Base-by-base conservation (phyloP, 1,140 invertebrate genomes). In the Daktulosphaira vitifoliae region DNA sequence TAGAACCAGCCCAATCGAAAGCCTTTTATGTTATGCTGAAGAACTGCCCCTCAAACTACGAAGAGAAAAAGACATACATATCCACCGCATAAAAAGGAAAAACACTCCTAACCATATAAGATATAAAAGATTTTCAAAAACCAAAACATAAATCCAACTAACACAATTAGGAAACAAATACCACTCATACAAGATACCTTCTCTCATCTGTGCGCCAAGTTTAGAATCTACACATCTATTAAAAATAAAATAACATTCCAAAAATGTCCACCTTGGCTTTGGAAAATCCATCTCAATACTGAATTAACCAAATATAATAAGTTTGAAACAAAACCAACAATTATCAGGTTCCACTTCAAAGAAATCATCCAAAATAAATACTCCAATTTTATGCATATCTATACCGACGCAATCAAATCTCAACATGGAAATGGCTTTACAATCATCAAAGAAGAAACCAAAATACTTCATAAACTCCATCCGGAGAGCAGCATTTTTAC, bases 331-430 rank as follows among this genome's bases (percentile, higher is more conserved):
- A 44, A 44, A 7, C 39, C 39, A 5, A 44, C 39, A 44, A 44
- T 44, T 44, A 44, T 44, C 39, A 44, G 5, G 5, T 44, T 3
- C 39, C 39, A 44, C 39, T 44, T 44, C 39, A 44, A 44, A 44
- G 39, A 44, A 44, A 44, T 44, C 39, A 44, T 44, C 39, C 39
- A 44, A 44, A 44, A 44, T 44, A 44, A 44, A 44, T 44, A 44
- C 39, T 44, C 39, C 5, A 44, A 44, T 16, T 44, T 44, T 44
- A 7, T 16, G 15, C 49, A 51, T 22, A 51, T 51, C 20, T 51
- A 51, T 26, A 51, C 49, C 20, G 49, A 51, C 49, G 49, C 20
- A 51, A 22, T 18, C n/a, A 51, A 51, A 51, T 25, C 49, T 51
- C 20, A 51, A 23, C 22, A 51, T 26, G 20, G 25, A 51, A 26